A percentile compares a stretch with the other conserved stretches of the same genome.
phyloP scores from a whole-genome alignment of 37 sponge, comb jelly and placozoan genomes.

The Oscarella lobularis region DNA sequence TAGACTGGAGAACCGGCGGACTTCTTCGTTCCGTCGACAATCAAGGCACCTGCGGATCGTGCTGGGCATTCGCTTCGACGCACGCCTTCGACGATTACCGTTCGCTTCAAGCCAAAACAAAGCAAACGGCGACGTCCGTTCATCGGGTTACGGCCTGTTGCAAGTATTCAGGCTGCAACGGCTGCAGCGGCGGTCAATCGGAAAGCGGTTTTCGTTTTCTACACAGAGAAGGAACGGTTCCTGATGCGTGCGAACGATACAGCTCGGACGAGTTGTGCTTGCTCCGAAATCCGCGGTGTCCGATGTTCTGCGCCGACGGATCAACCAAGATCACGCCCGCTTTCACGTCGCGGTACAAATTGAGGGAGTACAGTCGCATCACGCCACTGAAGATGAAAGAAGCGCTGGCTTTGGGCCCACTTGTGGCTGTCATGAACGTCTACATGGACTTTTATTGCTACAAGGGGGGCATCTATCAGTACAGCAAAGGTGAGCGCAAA shows the following conservation, averaged over 20 bases:
- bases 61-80: background rate
- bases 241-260: background rate
- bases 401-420: constrained; percentile 26
- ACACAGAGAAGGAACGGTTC: background rate
- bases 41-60: background rate
- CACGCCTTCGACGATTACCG: background rate
- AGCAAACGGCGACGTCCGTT: background rate
- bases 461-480: constrained; percentile 27
- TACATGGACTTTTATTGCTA: constrained; percentile 20
- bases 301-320: no score
- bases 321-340: background rate
- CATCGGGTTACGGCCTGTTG: background rate
- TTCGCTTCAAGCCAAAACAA: background rate
- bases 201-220: background rate
- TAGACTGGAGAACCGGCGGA: background rate
- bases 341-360: background rate
- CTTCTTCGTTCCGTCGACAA: background rate
- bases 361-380: background rate
- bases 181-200: background rate
- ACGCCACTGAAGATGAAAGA: constrained; percentile 16
- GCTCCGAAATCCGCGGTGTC: no score
- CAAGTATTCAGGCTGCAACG: background rate
- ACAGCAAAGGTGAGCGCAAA: background rate
- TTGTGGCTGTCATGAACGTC: constrained; percentile 22
- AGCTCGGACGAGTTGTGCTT: background rate